A percentile compares a stretch with the other conserved stretches of the same genome.
Conservation (phyloP, 2,797 vertebrate genomes). For the Botia almorhae region DNA sequence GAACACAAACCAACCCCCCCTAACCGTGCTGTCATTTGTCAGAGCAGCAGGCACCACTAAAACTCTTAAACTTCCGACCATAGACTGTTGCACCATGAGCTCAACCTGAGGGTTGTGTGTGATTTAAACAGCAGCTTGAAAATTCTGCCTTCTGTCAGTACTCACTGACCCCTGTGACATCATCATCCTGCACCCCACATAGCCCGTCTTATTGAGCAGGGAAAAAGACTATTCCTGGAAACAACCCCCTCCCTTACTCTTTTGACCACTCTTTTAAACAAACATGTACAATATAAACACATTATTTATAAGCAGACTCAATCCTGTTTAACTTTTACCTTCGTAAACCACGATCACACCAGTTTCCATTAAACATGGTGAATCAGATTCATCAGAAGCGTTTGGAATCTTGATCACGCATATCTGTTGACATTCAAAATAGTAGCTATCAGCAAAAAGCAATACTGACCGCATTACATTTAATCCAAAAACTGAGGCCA, state of each 20-base stretch:
- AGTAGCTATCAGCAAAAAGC: conserved; percentile 2
- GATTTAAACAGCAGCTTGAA: neutral
- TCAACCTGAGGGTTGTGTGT: neutral
- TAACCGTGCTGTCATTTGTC: neutral
- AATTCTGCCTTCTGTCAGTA: conserved; percentile 4
- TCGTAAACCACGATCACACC: too few relatives aligned
- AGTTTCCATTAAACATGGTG: too few relatives aligned
- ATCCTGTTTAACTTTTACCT: too few relatives aligned
- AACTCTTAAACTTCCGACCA: neutral
- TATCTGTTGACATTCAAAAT: neutral
- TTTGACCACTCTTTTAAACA: neutral
- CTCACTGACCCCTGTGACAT: conserved; percentile 23
- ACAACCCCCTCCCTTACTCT: neutral
- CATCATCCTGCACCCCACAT: neutral
- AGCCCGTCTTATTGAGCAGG: neutral
- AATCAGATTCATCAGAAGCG: too few relatives aligned
- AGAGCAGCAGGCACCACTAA: neutral
- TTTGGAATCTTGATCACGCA: neutral
- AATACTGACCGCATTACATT: conserved; percentile 30
- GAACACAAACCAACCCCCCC: neutral
- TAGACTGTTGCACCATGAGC: neutral
- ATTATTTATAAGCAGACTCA: neutral
- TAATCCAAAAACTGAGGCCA: conserved; percentile 11
- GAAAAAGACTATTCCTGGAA: neutral
- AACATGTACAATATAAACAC: neutral